phyloP scores from a whole-genome alignment of 2,113 vertebrate genomes.

The Saccopteryx bilineata region DNA sequence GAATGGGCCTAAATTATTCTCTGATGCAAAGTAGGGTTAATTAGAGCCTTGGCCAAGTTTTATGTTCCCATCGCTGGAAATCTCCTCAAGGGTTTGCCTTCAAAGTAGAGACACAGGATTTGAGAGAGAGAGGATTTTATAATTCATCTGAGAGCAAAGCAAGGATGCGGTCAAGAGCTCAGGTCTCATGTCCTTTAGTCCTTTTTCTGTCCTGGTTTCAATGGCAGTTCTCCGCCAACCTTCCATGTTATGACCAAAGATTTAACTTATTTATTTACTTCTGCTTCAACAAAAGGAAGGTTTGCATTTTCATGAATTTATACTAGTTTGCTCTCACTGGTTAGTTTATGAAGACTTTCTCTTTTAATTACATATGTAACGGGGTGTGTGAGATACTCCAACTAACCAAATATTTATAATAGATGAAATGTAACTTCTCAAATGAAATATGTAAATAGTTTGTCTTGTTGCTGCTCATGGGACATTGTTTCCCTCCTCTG shows the following conservation, averaged over 20 bases:
- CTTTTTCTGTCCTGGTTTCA: not conserved
- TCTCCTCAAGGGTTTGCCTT: not conserved
- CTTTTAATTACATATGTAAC: not conserved
- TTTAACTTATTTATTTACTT: slow-evolving; percentile 11
- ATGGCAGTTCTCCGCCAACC: not conserved
- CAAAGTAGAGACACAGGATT: not conserved
- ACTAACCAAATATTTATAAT: not conserved
- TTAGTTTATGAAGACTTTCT: not conserved
- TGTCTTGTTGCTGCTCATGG: not conserved
- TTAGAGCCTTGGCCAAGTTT: not conserved
- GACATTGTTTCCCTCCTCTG: too few relatives aligned
- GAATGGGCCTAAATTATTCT: not conserved
- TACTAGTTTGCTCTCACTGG: not conserved
- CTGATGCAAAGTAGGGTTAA: not conserved
- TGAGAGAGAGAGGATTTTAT: slow-evolving; percentile 18
- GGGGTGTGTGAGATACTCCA: not conserved
- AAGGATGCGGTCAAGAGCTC: not conserved
- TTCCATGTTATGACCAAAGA: not conserved
- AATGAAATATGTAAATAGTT: not conserved
- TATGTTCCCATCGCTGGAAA: not conserved
- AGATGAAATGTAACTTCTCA: not conserved
- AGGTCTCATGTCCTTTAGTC: not conserved
- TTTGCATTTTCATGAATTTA: not conserved
- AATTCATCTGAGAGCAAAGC: not conserved
- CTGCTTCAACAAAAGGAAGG: not conserved